Evolutionary conservation across 2,113 vertebrate genomes (phyloP).

Genomic region (Oncorhynchus keta): DNA sequence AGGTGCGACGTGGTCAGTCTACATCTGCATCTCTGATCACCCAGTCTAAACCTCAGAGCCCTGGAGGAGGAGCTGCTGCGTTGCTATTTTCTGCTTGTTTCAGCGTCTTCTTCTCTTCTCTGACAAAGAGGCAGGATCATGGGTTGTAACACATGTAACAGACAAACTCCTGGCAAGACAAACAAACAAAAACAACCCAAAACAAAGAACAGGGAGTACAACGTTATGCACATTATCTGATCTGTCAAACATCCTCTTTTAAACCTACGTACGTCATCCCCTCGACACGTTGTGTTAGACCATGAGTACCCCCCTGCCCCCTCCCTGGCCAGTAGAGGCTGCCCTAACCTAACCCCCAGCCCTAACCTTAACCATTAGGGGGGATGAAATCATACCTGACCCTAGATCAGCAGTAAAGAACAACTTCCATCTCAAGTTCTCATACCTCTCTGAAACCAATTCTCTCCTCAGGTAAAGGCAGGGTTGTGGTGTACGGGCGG

Average conservation of each 20-base stretch:
- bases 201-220: conserved; percentile 19
- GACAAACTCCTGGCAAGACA: conserved; percentile 25
- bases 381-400: neutral
- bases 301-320: neutral
- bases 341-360: conserved; percentile 11
- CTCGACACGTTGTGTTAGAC: conserved; percentile 24
- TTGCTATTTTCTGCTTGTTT: neutral
- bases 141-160: conserved; percentile 25
- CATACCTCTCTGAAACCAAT: too few species aligned
- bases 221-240: neutral
- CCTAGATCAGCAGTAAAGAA: neutral
- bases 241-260: neutral
- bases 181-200: conserved; percentile 21
- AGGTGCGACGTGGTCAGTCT: neutral
- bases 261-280: neutral
- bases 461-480: neutral
- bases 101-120: conserved; percentile 7
- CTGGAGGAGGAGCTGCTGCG: neutral
- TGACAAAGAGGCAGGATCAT: conserved; percentile 6
- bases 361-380: neutral
- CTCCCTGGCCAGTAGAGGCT: conserved; percentile 7
- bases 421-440: too few species aligned
- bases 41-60: neutral
- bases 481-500: neutral
- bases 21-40: neutral